Evolutionary conservation across 2,888 invertebrate genomes (phyloP).

Genomic region (Synergus laeviventris): DNA sequence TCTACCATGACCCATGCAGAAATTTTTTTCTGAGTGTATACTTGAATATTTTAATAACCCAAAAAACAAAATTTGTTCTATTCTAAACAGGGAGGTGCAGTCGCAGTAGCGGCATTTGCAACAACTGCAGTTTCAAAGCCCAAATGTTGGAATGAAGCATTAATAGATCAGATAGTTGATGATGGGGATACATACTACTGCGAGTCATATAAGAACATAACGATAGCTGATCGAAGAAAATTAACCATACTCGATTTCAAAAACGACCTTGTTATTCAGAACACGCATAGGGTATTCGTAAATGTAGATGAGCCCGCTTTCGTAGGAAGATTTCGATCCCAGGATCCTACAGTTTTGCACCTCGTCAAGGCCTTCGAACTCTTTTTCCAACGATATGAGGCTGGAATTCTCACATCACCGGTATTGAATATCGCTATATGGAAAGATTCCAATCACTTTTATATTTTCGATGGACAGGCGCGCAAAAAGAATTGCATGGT

Average conservation of each 20-base stretch:
- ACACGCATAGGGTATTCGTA: slow-evolving; percentile 61
- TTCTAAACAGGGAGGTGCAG: slow-evolving; percentile 66
- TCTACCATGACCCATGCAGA: too few relatives aligned
- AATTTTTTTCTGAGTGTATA: too few relatives aligned
- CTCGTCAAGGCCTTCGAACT: slow-evolving; percentile 66
- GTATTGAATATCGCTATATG: slow-evolving; percentile 69
- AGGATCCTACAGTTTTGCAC: slow-evolving; percentile 65
- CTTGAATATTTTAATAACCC: too few relatives aligned
- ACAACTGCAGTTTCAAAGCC: slow-evolving; percentile 66
- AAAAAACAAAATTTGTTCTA: not conserved
- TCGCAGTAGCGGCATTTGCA: slow-evolving; percentile 70
- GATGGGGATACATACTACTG: slow-evolving; percentile 71
- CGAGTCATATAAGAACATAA: slow-evolving; percentile 64
- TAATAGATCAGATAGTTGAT: slow-evolving; percentile 70
- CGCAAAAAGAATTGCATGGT: slow-evolving; percentile 63
- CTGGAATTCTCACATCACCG: slow-evolving; percentile 66
- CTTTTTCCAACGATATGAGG: slow-evolving; percentile 65
- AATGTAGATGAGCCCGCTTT: slow-evolving; percentile 67
- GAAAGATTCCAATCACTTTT: slow-evolving; percentile 59
- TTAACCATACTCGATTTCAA: slow-evolving; percentile 65
- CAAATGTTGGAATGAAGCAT: slow-evolving; percentile 67
- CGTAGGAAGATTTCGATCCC: slow-evolving; percentile 68
- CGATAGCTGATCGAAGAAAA: slow-evolving; percentile 61
- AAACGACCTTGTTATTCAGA: slow-evolving; percentile 59
- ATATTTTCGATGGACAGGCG: slow-evolving; percentile 69